Percentiles rank a stretch among this genome's conserved stretches.
phyloP scores from a whole-genome alignment of 2,888 invertebrate genomes.

The Tribolium freemani region DNA sequence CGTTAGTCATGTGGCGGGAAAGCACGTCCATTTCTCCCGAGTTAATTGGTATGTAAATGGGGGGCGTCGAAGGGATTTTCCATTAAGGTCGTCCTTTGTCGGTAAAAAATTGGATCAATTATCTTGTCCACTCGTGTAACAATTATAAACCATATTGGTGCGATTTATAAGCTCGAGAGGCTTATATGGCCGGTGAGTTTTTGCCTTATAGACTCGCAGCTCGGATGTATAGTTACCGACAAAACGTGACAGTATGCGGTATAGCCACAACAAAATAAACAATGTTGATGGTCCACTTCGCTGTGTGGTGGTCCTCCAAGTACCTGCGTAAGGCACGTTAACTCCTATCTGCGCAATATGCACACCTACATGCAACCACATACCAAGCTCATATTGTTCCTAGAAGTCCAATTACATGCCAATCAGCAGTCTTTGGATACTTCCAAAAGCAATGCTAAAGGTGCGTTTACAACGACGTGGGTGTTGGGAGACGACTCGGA shows the following conservation, averaged over 20 bases:
- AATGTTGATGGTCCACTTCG: slow-evolving; percentile 46
- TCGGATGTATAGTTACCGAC: slow-evolving; percentile 53
- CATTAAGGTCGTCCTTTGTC: slow-evolving; percentile 29
- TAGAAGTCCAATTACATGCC: slow-evolving; percentile 43
- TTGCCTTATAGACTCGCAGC: slow-evolving; percentile 48
- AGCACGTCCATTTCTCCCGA: neutral
- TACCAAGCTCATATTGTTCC: slow-evolving; percentile 41
- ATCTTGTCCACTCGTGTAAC: slow-evolving; percentile 48
- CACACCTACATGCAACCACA: slow-evolving; percentile 34
- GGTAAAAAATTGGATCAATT: slow-evolving; percentile 47
- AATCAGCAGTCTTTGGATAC: slow-evolving; percentile 27
- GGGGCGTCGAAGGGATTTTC: slow-evolving; percentile 24
- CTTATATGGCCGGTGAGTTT: slow-evolving; percentile 50
- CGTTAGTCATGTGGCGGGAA: slow-evolving; percentile 6
- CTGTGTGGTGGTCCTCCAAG: slow-evolving; percentile 28
- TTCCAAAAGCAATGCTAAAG: slow-evolving; percentile 20
- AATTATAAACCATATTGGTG: slow-evolving; percentile 52
- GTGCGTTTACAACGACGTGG: neutral
- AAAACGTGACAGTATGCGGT: slow-evolving; percentile 58
- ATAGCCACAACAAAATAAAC: slow-evolving; percentile 56
- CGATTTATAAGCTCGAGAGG: slow-evolving; percentile 49
- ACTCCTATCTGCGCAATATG: slow-evolving; percentile 36
- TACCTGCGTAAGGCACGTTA: slow-evolving; percentile 35
- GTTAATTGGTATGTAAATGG: slow-evolving; percentile 18
- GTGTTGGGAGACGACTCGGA: neutral